phyloP scores from a whole-genome alignment of 2,888 invertebrate genomes.

The Leptodirus hochenwartii region DNA sequence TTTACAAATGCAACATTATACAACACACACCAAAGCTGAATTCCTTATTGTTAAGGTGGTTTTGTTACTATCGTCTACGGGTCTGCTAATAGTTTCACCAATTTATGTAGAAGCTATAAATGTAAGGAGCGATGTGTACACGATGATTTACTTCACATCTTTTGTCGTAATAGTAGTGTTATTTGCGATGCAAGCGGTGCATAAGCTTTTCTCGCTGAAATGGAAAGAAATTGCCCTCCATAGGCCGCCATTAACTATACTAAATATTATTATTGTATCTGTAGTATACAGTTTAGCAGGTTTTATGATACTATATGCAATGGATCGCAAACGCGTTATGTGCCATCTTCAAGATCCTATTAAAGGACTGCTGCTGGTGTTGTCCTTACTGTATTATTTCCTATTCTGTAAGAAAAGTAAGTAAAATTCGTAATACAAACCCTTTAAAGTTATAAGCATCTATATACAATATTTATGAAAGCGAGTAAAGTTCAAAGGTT shows the following conservation, averaged over 20 bases:
- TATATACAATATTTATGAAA: not conserved
- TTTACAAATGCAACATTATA: slow-evolving; percentile 17
- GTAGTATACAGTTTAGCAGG: slow-evolving; percentile 28
- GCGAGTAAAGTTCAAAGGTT: too few relatives aligned
- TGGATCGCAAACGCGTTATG: slow-evolving; percentile 34
- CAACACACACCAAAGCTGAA: slow-evolving; percentile 24
- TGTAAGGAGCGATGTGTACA: slow-evolving; percentile 21
- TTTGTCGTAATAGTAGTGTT: slow-evolving; percentile 19
- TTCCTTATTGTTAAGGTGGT: slow-evolving; percentile 28
- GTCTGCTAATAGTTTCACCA: slow-evolving; percentile 32
- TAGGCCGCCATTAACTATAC: slow-evolving; percentile 25
- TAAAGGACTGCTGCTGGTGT: slow-evolving; percentile 36
- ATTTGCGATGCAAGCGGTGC: too few relatives aligned
- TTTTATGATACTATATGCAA: slow-evolving; percentile 30
- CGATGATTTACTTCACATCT: slow-evolving; percentile 20
- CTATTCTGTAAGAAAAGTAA: slow-evolving; percentile 39
- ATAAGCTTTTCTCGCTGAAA: slow-evolving; percentile 18
- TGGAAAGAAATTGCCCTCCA: slow-evolving; percentile 17
- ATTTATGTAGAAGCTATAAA: slow-evolving; percentile 29
- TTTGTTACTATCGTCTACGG: slow-evolving; percentile 29
- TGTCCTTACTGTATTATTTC: slow-evolving; percentile 37
- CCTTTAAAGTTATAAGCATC: not conserved
- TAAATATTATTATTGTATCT: slow-evolving; percentile 26
- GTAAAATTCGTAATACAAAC: slow-evolving; percentile 17
- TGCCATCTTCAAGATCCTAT: slow-evolving; percentile 43